These are phyloP conservation scores for Drosophila repletoides DNA, from an alignment of 1,140 invertebrate genomes.

Conservation along the genomic window DNA sequence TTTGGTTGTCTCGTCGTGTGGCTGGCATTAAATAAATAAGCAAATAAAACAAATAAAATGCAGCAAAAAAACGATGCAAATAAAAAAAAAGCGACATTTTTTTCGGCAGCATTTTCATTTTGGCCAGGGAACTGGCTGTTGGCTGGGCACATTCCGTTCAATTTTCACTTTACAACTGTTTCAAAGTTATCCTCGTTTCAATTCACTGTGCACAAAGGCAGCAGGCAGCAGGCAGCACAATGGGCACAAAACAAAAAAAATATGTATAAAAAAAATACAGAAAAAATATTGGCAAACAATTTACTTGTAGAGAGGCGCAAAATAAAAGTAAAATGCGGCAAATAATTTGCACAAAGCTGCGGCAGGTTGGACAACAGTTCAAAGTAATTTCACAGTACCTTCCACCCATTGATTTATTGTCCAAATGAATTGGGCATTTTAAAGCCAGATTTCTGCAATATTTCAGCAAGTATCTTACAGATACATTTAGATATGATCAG, in stretches of 20 bases:
- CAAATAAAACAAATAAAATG: conserved; percentile 52
- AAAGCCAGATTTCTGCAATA: too few species aligned
- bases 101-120: conserved; percentile 41
- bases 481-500: conserved; percentile 21
- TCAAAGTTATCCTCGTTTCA: conserved; percentile 81
- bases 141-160: conserved; percentile 66
- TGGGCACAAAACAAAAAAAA: conserved; percentile 35
- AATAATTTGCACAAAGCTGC: conserved; percentile 82
- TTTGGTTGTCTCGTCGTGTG: conserved; percentile 61
- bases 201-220: conserved; percentile 62
- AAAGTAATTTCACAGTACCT: conserved; percentile 60
- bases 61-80: too few species aligned
- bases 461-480: too few species aligned
- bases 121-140: neutral
- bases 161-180: conserved; percentile 82
- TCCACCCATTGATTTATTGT: conserved; percentile 70
- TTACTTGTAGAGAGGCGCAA: conserved; percentile 55
- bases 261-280: conserved; percentile 55
- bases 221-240: conserved; percentile 16
- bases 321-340: conserved; percentile 69
- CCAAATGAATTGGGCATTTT: conserved; percentile 26
- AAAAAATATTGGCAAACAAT: conserved; percentile 81
- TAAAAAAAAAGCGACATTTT: too few species aligned
- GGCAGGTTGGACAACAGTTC: conserved; percentile 70
- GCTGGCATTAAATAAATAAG: conserved; percentile 78